Evolutionary conservation across 1,140 invertebrate genomes (phyloP), one percentile per base, ranked within the genome.

Genomic region (Trigoniulus corallinus): DNA sequence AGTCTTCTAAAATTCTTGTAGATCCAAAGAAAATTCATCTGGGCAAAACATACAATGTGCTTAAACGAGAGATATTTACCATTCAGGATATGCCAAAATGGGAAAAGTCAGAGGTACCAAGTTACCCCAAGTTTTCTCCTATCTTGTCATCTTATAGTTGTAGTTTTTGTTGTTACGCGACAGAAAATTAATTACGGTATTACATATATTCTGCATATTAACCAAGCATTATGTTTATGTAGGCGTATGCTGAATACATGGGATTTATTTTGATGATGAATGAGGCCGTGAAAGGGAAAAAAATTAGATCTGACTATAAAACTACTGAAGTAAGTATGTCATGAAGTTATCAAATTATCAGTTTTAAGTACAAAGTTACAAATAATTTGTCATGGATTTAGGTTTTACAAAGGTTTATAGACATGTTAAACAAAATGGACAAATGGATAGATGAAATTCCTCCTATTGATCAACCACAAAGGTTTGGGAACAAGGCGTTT

Each of bases 401-500:
- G 54, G 69, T 70, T 53, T 67, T 83, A 15, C 61, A 65, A 44
- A 79, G 79, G 57, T 59, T 93, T 20, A 48, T 84, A 2, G 57
- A 65, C 1, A 61, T 95, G 53, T 67, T 97, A 34, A 74, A 86
- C 22, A 78, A 73, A 58, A 67, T 96, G 52, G 75, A 81, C 54
- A 64, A 72, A 51, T 76, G 84, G 68, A 78, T 95, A 53, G 78
- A 84, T 60, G 79, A 92, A 56, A 87, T 81, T 56, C 89, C 88
- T 39, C 88, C 91, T 0, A 73, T 91, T 45, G 84, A 95, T 54
- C 89, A 96, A 62, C 89, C 91, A 1, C 89, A 95, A 65, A 70
- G 94, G 55, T 98, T 96, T 78, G 94, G 94, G 13, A 97, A 99
- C 64, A 83, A 84, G 65, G 86, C 94, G 1, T 99, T 92, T 66